A percentile compares a stretch with the other conserved stretches of the same genome.
Evolutionary conservation across 2,888 invertebrate species (phyloP).

Genomic region (Abrostola triplasia): DNA sequence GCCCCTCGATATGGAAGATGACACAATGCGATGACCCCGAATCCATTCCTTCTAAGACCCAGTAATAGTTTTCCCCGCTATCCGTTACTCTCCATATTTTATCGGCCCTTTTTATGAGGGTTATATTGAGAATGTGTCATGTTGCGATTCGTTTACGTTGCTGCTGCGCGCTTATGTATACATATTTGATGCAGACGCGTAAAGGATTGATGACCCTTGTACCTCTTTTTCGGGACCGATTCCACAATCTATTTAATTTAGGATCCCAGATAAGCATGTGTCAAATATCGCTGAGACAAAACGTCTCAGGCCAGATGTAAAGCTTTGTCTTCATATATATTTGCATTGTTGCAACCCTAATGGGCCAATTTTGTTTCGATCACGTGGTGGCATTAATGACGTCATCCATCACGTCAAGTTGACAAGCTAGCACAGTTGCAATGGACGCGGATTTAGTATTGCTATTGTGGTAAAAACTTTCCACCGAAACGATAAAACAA

Average conservation of each 20-base stretch:
- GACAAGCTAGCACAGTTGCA: conserved; percentile 77
- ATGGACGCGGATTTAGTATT: conserved; percentile 64
- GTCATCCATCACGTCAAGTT: conserved; percentile 80
- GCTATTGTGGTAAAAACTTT: conserved; percentile 37
- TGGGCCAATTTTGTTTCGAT: conserved; percentile 73
- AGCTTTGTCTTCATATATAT: conserved; percentile 39
- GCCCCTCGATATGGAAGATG: conserved; percentile 80
- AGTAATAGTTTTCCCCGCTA: conserved; percentile 78
- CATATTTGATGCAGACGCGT: conserved; percentile 79
- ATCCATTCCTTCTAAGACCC: conserved; percentile 75
- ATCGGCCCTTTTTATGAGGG: conserved; percentile 80
- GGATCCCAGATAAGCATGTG: conserved; percentile 50
- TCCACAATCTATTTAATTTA: conserved; percentile 72
- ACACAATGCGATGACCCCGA: conserved; percentile 84
- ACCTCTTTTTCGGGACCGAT: conserved; percentile 70
- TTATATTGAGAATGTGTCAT: conserved; percentile 79
- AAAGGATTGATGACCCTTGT: conserved; percentile 78
- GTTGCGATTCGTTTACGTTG: conserved; percentile 70
- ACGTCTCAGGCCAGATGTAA: conserved; percentile 19
- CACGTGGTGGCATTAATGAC: conserved; percentile 76
- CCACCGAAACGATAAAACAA: conserved; percentile 21
- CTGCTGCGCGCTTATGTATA: conserved; percentile 69
- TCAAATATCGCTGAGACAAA: conserved; percentile 36
- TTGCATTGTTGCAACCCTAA: conserved; percentile 65
- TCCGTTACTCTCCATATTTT: conserved; percentile 80